Evolutionary conservation across 2,888 invertebrate genomes (phyloP).

Genomic region (Bellardia pandia): DNA sequence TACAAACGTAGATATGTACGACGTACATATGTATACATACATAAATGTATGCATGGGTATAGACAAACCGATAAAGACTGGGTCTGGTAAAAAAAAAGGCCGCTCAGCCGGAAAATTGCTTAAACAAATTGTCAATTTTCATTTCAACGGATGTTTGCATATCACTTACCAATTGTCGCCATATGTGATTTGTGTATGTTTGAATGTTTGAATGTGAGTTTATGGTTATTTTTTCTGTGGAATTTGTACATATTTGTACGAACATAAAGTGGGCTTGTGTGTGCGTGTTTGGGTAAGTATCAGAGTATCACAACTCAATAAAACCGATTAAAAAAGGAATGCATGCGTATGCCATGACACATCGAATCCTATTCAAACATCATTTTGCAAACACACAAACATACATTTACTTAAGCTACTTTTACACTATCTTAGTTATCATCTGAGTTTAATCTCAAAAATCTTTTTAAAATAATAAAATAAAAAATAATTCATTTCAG

Average conservation of each 20-base stretch:
- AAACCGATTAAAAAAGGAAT: constrained; percentile 68
- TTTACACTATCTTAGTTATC: background rate
- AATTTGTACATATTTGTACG: constrained; percentile 16
- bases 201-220: background rate
- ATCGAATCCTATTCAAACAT: constrained; percentile 62
- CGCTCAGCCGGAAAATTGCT: constrained; percentile 76
- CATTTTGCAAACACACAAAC: constrained; percentile 32
- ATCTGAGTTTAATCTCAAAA: no score
- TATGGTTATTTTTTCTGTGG: constrained; percentile 9
- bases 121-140: constrained; percentile 79
- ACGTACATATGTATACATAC: background rate
- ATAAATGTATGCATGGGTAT: constrained; percentile 17
- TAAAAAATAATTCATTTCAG: no score
- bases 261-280: background rate
- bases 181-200: constrained; percentile 74
- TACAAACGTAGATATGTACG: no score
- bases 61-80: constrained; percentile 54
- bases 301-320: constrained; percentile 61
- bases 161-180: constrained; percentile 80
- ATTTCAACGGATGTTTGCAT: constrained; percentile 78
- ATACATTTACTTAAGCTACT: no score
- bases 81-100: constrained; percentile 62
- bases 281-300: constrained; percentile 26
- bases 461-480: no score
- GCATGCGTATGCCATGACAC: constrained; percentile 64